Base-by-base conservation (phyloP, 2,113 vertebrate genomes). In the Hirundichthys speculiger region DNA sequence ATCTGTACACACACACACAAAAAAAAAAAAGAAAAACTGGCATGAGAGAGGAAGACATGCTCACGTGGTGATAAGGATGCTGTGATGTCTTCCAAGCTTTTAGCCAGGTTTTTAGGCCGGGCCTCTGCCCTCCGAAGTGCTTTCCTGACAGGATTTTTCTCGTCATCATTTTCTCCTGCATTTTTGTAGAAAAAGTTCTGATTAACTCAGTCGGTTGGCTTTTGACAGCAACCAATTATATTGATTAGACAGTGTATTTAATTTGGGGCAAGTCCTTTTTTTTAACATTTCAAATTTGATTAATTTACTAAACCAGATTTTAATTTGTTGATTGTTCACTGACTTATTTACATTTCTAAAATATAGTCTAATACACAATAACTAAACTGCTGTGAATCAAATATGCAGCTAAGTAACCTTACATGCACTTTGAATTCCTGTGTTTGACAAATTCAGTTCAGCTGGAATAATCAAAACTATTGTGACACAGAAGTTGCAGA, bases 41-140 rank as follows among this genome's bases (percentile, higher is more conserved):
- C 14, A 47, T 16, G 4, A 24, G n/a, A 11, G 9, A 14, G 18
- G 14, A 47, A 45, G n/a, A 79, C 38, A 72, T 88, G 81, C 96
- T 97, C 90, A 98, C 97, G 93, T 94, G 95, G 92, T 61, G 88
- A 84, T 59, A 88, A 76, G 10, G 81, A 68, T 65, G 91, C 88
- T 42, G 94, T 92, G 88, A 98, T 93, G 87, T 98, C 95, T 87
- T 96, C 94, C 83, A 98, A 88, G 90, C 96, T 98, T 94, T 96
- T 96, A 81, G 93, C 92, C 89, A 94, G 88, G 88, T 90, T 91
- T 80, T 92, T 90, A 58, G 94, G 93, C 80, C 94, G 93, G 77
- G 90, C 74, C 80, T 94, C 84, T 63, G 91, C 96, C 87, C 94
- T 92, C 93, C 87, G 92, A 90, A 98, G 69, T 54, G 94, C 93